Conservation (phyloP, 1,140 invertebrate species). For the Eubasilissa regina region DNA sequence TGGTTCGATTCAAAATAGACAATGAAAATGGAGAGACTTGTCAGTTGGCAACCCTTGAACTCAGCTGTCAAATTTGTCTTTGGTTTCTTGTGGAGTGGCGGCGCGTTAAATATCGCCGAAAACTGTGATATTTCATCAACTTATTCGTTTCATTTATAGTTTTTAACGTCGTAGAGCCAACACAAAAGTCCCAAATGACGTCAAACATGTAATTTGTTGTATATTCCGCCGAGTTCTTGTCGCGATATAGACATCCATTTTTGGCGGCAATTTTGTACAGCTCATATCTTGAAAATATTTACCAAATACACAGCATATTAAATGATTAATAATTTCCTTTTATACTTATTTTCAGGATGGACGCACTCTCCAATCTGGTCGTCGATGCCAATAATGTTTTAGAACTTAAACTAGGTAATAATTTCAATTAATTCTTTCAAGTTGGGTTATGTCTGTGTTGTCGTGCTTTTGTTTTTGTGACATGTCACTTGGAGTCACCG, state of each 20-base stretch:
- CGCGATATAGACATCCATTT: not conserved
- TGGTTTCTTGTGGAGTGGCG: not conserved
- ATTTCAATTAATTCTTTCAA: not conserved
- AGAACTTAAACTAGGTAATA: conserved; percentile 84
- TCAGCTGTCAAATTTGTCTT: conserved; percentile 1
- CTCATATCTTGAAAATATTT: conserved; percentile 1
- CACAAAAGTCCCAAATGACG: not conserved
- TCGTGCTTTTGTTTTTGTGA: not conserved
- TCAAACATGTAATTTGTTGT: conserved; percentile 17
- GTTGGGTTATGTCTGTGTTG: conserved; percentile 2
- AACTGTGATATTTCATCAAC: not conserved
- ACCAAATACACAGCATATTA: not conserved
- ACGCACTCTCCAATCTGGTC: conserved; percentile 75
- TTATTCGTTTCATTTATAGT: conserved; percentile 1
- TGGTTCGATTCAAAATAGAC: not conserved
- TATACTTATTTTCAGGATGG: conserved; percentile 61
- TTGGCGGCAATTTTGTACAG: conserved; percentile 48
- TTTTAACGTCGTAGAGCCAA: conserved; percentile 7
- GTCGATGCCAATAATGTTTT: conserved; percentile 82
- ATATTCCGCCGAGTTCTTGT: not conserved
- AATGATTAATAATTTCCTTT: not conserved
- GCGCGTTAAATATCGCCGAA: not conserved
- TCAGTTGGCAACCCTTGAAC: not conserved
- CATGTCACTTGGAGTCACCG: too few species aligned
- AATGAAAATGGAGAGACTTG: not conserved